Evolutionary conservation across 2,888 invertebrate species (phyloP), one percentile per base, ranked within the genome.

Genomic region (Hymenopus coronatus): DNA sequence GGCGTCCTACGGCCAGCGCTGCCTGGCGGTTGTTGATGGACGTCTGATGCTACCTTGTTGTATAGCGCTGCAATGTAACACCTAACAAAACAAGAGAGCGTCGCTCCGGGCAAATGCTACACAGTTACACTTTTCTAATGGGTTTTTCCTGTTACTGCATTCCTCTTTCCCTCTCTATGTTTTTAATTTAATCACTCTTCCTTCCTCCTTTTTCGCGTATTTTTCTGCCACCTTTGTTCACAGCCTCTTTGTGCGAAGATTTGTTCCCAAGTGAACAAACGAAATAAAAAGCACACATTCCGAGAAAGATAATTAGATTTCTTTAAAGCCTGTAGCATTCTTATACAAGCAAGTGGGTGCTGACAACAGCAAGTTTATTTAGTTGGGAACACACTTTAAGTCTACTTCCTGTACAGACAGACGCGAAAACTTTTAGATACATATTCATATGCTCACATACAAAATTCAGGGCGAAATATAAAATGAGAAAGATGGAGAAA

Each of bases 121-220:
- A 20, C 20, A 12, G n/a, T 46, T 85, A n/a, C 46, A 27, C 85
- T 54, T 28, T 27, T 46, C 27, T 84, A 84, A 84, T 84, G 84
- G 84, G 40, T 84, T 84, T 84, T 83, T 7, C 84, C 33, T n/a
- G 54, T 70, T 70, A 70, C 54, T 70, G 20, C 20, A 70, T 20
- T 70, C 25, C 54, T 3, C 54, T 15, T n/a, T n/a, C 83, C 14
- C 28, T 28, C n/a, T 46, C 30, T 82, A 87, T 70, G 20, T 87
- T 87, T 87, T 87, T 82, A 46, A 30, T 82, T 87, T 87, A 82
- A 82, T 87, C 28, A 87, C n/a, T n/a, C 82, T 82, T 33, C 12
- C 8, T 28, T n/a, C n/a, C 28, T 70, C 30, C 33, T 46, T 70
- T 15, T 54, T n/a, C n/a, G 28, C 27, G 54, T 82, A n/a, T 81